Percentiles rank a stretch among this genome's conserved stretches.
Conservation (phyloP, 2,113 vertebrate genomes). For the Excalfactoria chinensis region DNA sequence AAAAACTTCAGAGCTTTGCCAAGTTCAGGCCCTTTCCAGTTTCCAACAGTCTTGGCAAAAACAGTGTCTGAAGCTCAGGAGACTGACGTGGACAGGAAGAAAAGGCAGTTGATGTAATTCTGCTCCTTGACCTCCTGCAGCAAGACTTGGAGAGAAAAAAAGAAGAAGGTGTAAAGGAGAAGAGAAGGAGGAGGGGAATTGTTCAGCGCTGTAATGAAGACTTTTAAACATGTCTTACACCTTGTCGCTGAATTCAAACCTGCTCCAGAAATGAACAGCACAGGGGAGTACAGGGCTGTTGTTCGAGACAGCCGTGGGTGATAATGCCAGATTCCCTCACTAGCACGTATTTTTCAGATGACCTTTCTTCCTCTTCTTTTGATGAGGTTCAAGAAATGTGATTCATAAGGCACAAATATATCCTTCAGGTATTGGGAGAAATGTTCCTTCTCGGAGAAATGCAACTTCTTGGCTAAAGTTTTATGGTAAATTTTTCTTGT, state of each 20-base stretch:
- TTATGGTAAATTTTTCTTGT: not conserved
- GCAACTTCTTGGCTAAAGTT: not conserved
- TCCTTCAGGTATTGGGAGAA: not conserved
- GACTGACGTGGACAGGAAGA: not conserved
- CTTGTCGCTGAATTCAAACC: not conserved
- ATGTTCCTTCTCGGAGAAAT: not conserved
- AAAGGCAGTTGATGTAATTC: not conserved
- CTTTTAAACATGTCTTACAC: slow-evolving; percentile 29
- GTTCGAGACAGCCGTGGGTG: rapidly evolving
- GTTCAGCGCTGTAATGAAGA: not conserved
- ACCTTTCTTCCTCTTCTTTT: not conserved
- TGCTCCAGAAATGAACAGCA: not conserved
- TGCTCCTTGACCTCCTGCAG: not conserved
- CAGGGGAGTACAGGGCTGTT: rapidly evolving
- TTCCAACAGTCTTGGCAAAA: slow-evolving; percentile 1
- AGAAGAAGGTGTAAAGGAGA: not conserved
- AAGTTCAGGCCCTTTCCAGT: not conserved
- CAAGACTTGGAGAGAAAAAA: not conserved
- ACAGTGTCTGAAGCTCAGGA: not conserved
- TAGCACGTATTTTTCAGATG: not conserved
- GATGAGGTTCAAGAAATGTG: not conserved
- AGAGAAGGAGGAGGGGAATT: not conserved
- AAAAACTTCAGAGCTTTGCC: not conserved
- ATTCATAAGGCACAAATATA: not conserved
- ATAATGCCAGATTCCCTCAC: rapidly evolving